Conservation (phyloP, 2,113 vertebrate species). For the Sterna hirundo region DNA sequence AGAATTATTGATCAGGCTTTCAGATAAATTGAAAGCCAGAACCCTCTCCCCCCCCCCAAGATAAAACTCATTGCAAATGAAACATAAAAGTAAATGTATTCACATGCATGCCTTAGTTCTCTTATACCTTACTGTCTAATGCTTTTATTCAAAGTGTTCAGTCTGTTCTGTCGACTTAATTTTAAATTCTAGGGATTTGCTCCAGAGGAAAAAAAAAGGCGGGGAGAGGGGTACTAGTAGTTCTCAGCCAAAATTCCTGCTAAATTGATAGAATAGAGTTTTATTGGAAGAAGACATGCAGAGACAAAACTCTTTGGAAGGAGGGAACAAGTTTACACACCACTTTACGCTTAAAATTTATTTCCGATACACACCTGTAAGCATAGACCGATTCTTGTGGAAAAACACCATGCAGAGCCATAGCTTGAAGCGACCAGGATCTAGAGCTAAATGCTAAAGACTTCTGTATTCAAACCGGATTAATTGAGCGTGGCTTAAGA, state of each 20-base stretch:
- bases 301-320: background rate
- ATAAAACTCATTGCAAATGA: background rate
- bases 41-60: background rate
- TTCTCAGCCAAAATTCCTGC: background rate
- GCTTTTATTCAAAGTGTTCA: background rate
- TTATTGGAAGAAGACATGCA: background rate
- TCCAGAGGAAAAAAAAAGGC: background rate
- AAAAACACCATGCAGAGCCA: background rate
- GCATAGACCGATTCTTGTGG: background rate
- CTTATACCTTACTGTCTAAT: background rate
- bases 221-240: accelerated
- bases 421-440: background rate
- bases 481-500: background rate
- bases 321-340: background rate
- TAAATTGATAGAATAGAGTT: no score
- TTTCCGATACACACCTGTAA: background rate
- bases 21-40: background rate
- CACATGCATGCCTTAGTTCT: background rate
- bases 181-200: background rate
- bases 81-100: background rate
- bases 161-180: background rate
- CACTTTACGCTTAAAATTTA: background rate
- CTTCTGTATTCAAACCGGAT: background rate
- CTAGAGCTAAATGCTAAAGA: background rate
- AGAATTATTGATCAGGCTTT: background rate